Percentiles rank a stretch among this genome's conserved stretches.
These are phyloP conservation scores for Paralichthys olivaceus DNA, from an alignment of 2,113 vertebrate genomes.

Conservation along the genomic window DNA sequence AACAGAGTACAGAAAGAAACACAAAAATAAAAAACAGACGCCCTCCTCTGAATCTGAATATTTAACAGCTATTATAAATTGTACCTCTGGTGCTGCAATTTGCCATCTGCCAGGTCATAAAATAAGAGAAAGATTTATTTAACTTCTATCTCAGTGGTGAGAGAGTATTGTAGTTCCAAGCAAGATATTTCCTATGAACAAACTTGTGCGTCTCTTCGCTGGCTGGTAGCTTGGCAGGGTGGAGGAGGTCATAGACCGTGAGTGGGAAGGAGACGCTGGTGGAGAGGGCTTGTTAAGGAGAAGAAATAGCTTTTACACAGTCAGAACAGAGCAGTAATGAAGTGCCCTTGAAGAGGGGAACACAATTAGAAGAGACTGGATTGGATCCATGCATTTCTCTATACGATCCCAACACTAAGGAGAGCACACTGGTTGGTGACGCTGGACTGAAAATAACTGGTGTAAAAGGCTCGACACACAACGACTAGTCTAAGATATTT, in stretches of 20 bases:
- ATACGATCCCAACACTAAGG: conserved; percentile 21
- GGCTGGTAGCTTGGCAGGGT: conserved; percentile 36
- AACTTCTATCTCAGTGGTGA: conserved; percentile 26
- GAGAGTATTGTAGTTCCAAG: conserved; percentile 5
- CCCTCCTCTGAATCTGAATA: conserved; percentile 19
- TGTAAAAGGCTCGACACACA: background rate
- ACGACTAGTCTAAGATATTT: background rate
- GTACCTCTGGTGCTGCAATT: conserved; percentile 44
- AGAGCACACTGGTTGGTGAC: conserved; percentile 4
- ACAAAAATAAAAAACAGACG: conserved; percentile 11
- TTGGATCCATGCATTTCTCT: conserved; percentile 37
- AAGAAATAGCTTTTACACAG: conserved; percentile 62
- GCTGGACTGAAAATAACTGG: background rate
- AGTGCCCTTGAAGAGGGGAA: conserved; percentile 60
- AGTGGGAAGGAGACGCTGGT: conserved; percentile 59
- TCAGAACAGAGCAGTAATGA: conserved; percentile 56
- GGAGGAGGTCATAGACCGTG: conserved; percentile 53
- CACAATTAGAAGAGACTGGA: conserved; percentile 56
- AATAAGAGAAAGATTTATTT: conserved; percentile 60
- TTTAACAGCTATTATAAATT: conserved; percentile 47
- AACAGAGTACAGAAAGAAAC: conserved; percentile 38
- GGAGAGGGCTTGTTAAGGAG: conserved; percentile 62
- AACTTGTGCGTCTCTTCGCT: conserved; percentile 45
- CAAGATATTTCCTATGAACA: conserved; percentile 29
- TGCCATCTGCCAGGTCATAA: conserved; percentile 54